phyloP scores from a whole-genome alignment of 2,797 vertebrate genomes.

The Lepus townsendii region DNA sequence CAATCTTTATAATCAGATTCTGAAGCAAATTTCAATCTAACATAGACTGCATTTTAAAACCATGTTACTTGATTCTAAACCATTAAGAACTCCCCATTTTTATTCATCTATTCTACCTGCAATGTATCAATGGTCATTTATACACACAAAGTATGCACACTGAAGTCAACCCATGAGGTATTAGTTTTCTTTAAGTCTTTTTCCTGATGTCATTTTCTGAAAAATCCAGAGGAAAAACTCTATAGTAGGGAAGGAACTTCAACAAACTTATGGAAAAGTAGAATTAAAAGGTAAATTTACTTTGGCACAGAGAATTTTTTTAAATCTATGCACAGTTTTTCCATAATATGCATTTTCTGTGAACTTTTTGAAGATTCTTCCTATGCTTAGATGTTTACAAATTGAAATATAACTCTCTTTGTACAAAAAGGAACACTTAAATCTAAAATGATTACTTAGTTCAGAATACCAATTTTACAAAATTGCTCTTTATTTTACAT shows the following conservation, averaged over 20 bases:
- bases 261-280: no score
- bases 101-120: constrained; percentile 5
- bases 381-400: constrained; percentile 1
- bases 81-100: constrained; percentile 23
- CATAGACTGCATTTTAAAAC: background rate
- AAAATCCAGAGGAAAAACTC: background rate
- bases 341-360: no score
- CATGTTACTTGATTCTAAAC: background rate
- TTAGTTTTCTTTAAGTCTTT: background rate
- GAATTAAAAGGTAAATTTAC: no score
- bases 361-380: no score
- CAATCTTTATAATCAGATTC: background rate
- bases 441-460: background rate
- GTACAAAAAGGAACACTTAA: background rate
- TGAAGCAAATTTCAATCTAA: constrained; percentile 21
- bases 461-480: background rate
- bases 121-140: background rate
- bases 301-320: no score
- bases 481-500: constrained; percentile 9
- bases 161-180: background rate
- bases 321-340: no score
- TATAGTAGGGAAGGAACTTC: background rate
- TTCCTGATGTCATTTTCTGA: constrained; percentile 25
- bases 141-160: background rate
- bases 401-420: constrained; percentile 49